Evolutionary conservation across 2,113 vertebrate species (phyloP).

Genomic region (Grammomys dolichurus): DNA sequence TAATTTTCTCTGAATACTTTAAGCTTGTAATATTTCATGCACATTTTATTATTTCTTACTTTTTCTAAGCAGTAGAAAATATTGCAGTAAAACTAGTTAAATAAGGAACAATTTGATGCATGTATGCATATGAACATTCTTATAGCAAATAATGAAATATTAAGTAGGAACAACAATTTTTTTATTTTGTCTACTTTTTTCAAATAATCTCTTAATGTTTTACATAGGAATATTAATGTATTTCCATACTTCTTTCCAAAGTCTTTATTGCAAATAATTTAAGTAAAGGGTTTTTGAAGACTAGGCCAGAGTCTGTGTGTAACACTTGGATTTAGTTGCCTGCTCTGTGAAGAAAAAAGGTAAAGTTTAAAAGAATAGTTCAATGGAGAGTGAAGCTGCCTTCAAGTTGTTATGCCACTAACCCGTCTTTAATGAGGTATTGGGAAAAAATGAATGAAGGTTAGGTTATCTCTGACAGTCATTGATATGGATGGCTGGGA

Average conservation of each 20-base stretch:
- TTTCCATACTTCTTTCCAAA: background rate
- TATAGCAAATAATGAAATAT: background rate
- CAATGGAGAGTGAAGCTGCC: background rate
- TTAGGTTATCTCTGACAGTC: background rate
- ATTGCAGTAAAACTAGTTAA: background rate
- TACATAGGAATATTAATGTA: background rate
- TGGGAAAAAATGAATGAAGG: background rate
- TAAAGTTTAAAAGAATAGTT: background rate
- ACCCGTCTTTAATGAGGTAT: accelerated
- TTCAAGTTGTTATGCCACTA: accelerated
- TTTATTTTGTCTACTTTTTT: background rate
- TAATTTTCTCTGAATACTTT: background rate
- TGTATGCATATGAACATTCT: background rate
- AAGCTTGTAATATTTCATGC: background rate
- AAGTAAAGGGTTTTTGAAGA: background rate
- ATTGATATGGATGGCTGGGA: background rate
- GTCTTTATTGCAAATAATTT: background rate
- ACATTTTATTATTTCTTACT: background rate
- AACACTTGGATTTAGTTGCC: background rate
- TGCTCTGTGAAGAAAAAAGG: background rate
- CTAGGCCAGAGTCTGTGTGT: accelerated
- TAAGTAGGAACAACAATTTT: background rate
- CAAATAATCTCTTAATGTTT: background rate
- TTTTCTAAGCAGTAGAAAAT: background rate
- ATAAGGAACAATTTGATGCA: background rate